phyloP scores from a whole-genome alignment of 35 echinoderm and acorn worm species.

The Apostichopus parvimensis region DNA sequence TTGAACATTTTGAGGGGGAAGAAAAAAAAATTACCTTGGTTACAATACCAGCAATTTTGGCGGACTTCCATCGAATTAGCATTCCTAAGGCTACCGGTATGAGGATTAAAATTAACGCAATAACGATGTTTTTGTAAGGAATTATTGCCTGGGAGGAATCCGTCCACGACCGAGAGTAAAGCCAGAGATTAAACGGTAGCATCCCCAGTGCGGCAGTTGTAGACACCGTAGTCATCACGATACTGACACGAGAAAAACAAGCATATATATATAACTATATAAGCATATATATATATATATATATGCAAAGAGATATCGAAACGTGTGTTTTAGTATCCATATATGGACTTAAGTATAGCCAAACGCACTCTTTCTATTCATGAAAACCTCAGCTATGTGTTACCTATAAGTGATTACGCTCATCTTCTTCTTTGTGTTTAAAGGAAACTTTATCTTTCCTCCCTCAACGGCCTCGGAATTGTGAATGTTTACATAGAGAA shows the following conservation, averaged over 20 bases:
- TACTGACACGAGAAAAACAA: conserved; percentile 46
- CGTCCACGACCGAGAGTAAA: conserved; percentile 91
- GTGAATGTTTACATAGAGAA: too few species aligned
- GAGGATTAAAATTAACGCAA: conserved; percentile 66
- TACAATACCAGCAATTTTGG: conserved; percentile 33
- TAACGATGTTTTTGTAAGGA: conserved; percentile 76
- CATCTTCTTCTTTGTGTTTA: neutral
- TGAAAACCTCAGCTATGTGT: neutral
- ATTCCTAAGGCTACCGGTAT: conserved; percentile 82
- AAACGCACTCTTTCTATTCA: neutral
- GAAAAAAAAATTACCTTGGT: conserved; percentile 51
- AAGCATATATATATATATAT: too few species aligned
- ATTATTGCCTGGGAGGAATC: conserved; percentile 57
- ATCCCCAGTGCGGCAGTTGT: conserved; percentile 74
- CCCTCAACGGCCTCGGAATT: too few species aligned
- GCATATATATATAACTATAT: too few species aligned
- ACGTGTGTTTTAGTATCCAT: neutral
- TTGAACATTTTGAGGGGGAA: too few species aligned
- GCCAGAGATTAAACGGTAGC: conserved; percentile 90
- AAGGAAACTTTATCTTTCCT: neutral
- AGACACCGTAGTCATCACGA: conserved; percentile 90
- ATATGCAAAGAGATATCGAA: neutral
- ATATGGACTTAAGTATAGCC: neutral
- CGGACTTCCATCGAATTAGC: conserved; percentile 66
- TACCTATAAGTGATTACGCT: neutral